Base-by-base conservation (phyloP, 2,113 vertebrate genomes). In the Chlorodrepanis virens region DNA sequence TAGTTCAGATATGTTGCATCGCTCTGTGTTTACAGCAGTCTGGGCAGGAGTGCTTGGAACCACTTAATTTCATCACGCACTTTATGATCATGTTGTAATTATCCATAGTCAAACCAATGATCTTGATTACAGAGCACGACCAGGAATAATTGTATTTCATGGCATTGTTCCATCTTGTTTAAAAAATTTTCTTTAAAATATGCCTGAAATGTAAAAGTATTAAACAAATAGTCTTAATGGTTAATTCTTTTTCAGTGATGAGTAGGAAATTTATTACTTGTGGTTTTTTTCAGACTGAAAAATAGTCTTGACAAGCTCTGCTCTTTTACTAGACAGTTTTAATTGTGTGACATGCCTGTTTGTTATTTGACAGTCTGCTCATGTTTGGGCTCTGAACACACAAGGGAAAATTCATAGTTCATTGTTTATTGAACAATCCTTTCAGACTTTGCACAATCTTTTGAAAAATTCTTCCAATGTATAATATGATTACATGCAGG, bases 361-460 rank as follows among this genome's bases (percentile, higher is more conserved):
- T 88, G 71, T 77, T 92, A 87, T 92, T 94, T 94, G 89, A 84
- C 78, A 92, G 82, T 82, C 77, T 89, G 50, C 71, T 94, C 22
- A 52, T 87, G 39, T 75, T 87, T 94, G 74, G 69, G 56, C 52
- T 64, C 64, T 19, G 27, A 83, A 52, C 39, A 74, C 0, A 0
- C 53, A 71, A 31, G 15, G 65, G 21, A 53, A 84, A 84, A 92
- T 45, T 64, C 23, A 8, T 57, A n/a, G 56, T 39, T 81, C n/a
- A 20, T 20, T 72, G 37, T 91, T 88, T 86, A 56, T 27, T 44
- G 29, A 89, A 78, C 20, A 75, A 37, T 33, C 33, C 52, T 81
- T 87, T 54, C 60, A 21, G 27, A 67, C 60, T 87, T 79, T 31
- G 11, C 29, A 60, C 44, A 53, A 83, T 28, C 35, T 71, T 78